Conservation (phyloP, 1,140 invertebrate species). For the Drosophila takahashii region DNA sequence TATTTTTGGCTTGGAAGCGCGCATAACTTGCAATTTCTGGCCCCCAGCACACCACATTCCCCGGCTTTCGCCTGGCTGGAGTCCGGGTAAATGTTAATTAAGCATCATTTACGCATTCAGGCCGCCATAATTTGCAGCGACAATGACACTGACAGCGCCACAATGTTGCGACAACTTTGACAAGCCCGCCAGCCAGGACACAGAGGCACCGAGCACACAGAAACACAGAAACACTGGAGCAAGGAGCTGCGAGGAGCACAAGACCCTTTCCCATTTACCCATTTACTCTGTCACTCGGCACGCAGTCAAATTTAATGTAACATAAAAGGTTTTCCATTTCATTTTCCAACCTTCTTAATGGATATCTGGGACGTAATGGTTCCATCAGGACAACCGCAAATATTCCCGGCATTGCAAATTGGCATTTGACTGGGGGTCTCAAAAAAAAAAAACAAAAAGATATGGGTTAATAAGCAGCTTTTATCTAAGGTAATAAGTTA, state of each 20-base stretch:
- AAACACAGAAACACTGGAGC: not conserved
- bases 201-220: not conserved
- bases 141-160: conserved; percentile 67
- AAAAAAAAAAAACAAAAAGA: not conserved
- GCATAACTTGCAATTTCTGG: conserved; percentile 67
- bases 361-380: conserved; percentile 25
- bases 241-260: not conserved
- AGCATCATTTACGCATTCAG: conserved; percentile 80
- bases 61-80: conserved; percentile 34
- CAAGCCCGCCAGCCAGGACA: conserved; percentile 48
- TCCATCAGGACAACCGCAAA: conserved; percentile 36
- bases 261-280: conserved; percentile 1
- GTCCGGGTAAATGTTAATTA: conserved; percentile 75
- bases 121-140: conserved; percentile 78
- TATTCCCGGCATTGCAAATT: conserved; percentile 1
- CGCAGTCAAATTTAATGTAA: conserved; percentile 52
- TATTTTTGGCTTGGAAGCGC: conserved; percentile 47
- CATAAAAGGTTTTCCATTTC: conserved; percentile 53
- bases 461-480: not conserved
- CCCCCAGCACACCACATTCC: conserved; percentile 22
- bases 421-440: not conserved
- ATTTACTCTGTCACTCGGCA: conserved; percentile 18
- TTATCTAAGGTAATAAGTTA: not conserved
- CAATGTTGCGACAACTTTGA: conserved; percentile 78
- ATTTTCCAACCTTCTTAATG: conserved; percentile 24